These are phyloP conservation scores for Calliphora vomitoria DNA, from an alignment of 2,888 invertebrate genomes.

Conservation along the genomic window DNA sequence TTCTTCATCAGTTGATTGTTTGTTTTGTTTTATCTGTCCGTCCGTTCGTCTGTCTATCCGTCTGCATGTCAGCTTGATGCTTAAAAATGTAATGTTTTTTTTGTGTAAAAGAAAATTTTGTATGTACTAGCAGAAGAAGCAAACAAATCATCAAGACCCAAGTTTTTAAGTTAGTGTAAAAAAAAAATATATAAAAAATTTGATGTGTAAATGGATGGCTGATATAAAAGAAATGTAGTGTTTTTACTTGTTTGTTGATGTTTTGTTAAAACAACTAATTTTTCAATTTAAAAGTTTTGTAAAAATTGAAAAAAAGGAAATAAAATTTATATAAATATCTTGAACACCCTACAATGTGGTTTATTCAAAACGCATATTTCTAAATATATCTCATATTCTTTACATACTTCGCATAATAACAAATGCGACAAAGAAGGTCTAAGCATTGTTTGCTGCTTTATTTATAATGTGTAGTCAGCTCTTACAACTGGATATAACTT, in stretches of 20 bases:
- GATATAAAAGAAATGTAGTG: background rate
- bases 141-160: constrained; percentile 13
- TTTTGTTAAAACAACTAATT: constrained; percentile 63
- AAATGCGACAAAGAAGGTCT: too few relatives aligned
- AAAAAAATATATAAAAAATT: background rate
- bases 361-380: too few relatives aligned
- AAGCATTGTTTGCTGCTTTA: too few relatives aligned
- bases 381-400: too few relatives aligned
- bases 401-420: too few relatives aligned
- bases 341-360: background rate
- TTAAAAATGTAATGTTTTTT: background rate
- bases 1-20: constrained; percentile 35
- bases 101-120: constrained; percentile 7
- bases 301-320: background rate
- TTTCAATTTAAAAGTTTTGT: constrained; percentile 59
- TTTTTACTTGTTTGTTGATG: constrained; percentile 33
- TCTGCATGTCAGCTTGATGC: constrained; percentile 30
- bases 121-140: background rate
- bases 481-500: too few relatives aligned
- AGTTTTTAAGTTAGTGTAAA: background rate
- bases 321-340: constrained; percentile 2
- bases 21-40: constrained; percentile 16
- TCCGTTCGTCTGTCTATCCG: background rate
- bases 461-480: too few relatives aligned
- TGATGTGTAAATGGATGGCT: constrained; percentile 10